Conservation (phyloP, 1,140 invertebrate genomes). For the Drosophila miranda region DNA sequence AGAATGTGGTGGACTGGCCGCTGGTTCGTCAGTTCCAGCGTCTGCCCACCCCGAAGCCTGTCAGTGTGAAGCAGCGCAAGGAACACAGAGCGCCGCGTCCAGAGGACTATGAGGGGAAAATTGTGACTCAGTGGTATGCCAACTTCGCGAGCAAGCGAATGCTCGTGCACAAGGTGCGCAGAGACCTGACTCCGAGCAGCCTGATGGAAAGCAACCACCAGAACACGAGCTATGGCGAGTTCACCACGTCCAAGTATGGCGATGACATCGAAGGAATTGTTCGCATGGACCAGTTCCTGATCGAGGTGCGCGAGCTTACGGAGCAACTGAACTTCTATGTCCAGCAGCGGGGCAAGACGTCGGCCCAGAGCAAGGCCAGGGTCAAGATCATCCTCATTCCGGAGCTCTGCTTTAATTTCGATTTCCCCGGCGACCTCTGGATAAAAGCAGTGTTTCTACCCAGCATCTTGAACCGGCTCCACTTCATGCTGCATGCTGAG, state of each 20-base stretch:
- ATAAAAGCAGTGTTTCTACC: constrained; percentile 94
- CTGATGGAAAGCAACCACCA: constrained; percentile 92
- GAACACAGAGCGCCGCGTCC: constrained; percentile 84
- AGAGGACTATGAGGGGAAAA: constrained; percentile 86
- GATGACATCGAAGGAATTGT: constrained; percentile 85
- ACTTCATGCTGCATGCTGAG: constrained; percentile 72
- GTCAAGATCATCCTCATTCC: constrained; percentile 87
- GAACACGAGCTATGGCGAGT: too few relatives aligned
- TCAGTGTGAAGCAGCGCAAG: constrained; percentile 83
- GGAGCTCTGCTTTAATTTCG: constrained; percentile 93
- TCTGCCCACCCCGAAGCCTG: constrained; percentile 15
- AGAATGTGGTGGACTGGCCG: constrained; percentile 75
- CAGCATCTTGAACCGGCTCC: constrained; percentile 88
- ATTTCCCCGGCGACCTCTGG: constrained; percentile 94
- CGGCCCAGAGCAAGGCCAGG: constrained; percentile 40
- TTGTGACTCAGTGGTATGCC: constrained; percentile 94
- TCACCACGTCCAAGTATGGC: too few relatives aligned
- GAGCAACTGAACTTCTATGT: constrained; percentile 87
- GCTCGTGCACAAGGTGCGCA: constrained; percentile 92
- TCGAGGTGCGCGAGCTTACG: constrained; percentile 95
- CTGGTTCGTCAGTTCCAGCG: constrained; percentile 82
- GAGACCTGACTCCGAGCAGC: constrained; percentile 90
- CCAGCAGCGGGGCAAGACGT: constrained; percentile 65
- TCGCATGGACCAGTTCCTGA: constrained; percentile 89
- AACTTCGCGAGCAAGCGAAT: constrained; percentile 86